A percentile compares a stretch with the other conserved stretches of the same genome.
These are phyloP conservation scores for Drosophila insularis DNA, from an alignment of 1,140 invertebrate genomes.

Conservation along the genomic window DNA sequence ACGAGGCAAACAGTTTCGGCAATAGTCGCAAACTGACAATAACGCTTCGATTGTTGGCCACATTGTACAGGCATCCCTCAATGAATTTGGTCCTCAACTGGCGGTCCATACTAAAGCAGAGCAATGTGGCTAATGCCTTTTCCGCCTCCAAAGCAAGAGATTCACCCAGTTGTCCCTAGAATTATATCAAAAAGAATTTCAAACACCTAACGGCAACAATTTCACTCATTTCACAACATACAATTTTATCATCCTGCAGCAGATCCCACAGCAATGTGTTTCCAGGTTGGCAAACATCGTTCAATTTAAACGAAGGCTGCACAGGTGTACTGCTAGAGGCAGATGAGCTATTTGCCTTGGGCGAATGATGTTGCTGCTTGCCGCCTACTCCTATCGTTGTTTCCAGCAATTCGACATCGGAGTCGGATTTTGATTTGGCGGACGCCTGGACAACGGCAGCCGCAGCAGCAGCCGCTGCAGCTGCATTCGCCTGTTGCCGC, in stretches of 20 bases:
- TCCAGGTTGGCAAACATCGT: constrained; percentile 92
- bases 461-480: constrained; percentile 60
- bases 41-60: constrained; percentile 93
- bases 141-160: constrained; percentile 95
- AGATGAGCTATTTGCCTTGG: constrained; percentile 33
- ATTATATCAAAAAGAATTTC: constrained; percentile 14
- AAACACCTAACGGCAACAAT: too few species aligned
- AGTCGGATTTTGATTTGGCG: constrained; percentile 60
- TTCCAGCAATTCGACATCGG: constrained; percentile 60
- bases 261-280: constrained; percentile 97
- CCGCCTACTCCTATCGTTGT: constrained; percentile 32
- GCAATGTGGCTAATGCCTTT: constrained; percentile 93
- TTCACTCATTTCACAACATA: constrained; percentile 83
- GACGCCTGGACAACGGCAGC: constrained; percentile 26
- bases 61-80: constrained; percentile 95
- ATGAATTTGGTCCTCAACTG: constrained; percentile 96
- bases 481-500: constrained; percentile 63
- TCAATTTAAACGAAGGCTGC: constrained; percentile 86
- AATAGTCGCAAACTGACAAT: constrained; percentile 93
- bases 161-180: constrained; percentile 91
- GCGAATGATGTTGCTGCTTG: constrained; percentile 62
- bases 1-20: constrained; percentile 95
- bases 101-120: constrained; percentile 95
- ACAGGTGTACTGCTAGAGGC: constrained; percentile 43
- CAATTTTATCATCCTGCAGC: constrained; percentile 95